Base-by-base conservation (phyloP, 2,797 vertebrate species). In the Coracias cyanogaster region DNA sequence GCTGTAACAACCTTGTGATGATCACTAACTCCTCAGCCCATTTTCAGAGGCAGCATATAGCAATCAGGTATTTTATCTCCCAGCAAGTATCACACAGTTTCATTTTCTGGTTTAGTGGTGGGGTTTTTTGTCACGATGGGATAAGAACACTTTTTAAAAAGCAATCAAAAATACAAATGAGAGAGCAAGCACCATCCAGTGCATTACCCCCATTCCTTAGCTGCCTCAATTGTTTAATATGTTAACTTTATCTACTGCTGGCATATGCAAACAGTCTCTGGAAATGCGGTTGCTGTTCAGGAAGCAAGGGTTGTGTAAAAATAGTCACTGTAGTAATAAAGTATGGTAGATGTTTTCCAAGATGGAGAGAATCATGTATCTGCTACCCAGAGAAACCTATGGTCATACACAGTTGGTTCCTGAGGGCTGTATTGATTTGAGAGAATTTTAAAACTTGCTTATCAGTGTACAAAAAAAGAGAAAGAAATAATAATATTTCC, bases 191-290 rank as follows among this genome's bases (percentile, higher is more conserved):
- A 58, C 18, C 28, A 61, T 20, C 29, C 43, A 58, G 9, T 58
- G 37, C 21, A 6, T 49, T 76, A 31, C 7, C 13, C 39, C 5
- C 29, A 58, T 74, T 81, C 39, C 35, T 65, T 52, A 41, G 49
- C 20, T 65, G 39, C 10, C 18, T 64, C 45, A 22, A 55, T 54
- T 85, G 10, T 25, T 78, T 78, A 62, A 35, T 7, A 2, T 15
- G 37, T 31, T 66, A 64, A 81, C 83, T 79, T 95, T 96, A 96
- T 96, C 94, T 94, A 46, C 69, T 84, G 20, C 73, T 88, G 41
- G 31, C 93, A 96, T 60, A 83, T 31, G 69, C 65, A 82, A 81
- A 77, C 64, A 74, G 89, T 62, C 39, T n/a, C 73, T 94, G 82
- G 90, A 88, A 94, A 70, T 81, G 91, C 2, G 91, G 91, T 89